A percentile compares a stretch with the other conserved stretches of the same genome.
Evolutionary conservation across 2,888 invertebrate genomes (phyloP).

Genomic region (Piscicola geometra): DNA sequence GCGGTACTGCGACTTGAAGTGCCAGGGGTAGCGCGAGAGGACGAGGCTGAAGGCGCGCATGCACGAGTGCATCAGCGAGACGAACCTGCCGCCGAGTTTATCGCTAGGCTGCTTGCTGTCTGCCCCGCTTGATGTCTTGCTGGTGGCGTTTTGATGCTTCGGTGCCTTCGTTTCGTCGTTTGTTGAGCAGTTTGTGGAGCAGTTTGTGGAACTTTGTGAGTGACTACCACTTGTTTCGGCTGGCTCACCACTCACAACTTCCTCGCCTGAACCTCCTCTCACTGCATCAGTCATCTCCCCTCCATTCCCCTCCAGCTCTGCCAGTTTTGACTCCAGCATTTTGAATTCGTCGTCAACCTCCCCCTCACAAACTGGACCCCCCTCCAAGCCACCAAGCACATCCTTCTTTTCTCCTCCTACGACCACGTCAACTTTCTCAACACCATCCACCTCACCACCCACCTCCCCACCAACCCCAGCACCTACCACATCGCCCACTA

Average conservation of each 20-base stretch:
- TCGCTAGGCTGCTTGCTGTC: neutral
- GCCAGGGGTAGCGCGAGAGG: conserved; percentile 76
- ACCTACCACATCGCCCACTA: no score
- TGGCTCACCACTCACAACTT: neutral
- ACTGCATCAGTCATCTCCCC: no score
- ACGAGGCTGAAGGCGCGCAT: conserved; percentile 77
- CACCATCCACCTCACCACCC: neutral
- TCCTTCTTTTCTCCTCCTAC: no score
- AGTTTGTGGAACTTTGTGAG: no score
- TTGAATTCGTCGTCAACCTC: neutral
- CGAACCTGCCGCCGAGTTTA: neutral
- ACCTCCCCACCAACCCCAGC: neutral
- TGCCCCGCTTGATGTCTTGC: no score
- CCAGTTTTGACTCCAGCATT: neutral
- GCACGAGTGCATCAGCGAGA: conserved; percentile 64
- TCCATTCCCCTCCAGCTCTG: neutral
- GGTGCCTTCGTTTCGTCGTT: no score
- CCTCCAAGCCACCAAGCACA: no score
- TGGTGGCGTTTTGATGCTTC: no score
- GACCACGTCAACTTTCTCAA: no score
- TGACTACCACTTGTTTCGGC: no score
- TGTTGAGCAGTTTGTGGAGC: no score
- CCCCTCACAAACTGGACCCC: no score
- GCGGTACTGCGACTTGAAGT: conserved; percentile 86
- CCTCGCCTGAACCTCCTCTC: neutral